A percentile compares a stretch with the other conserved stretches of the same genome.
Conservation (phyloP, 1,140 invertebrate genomes). For the Drosophila orena region DNA sequence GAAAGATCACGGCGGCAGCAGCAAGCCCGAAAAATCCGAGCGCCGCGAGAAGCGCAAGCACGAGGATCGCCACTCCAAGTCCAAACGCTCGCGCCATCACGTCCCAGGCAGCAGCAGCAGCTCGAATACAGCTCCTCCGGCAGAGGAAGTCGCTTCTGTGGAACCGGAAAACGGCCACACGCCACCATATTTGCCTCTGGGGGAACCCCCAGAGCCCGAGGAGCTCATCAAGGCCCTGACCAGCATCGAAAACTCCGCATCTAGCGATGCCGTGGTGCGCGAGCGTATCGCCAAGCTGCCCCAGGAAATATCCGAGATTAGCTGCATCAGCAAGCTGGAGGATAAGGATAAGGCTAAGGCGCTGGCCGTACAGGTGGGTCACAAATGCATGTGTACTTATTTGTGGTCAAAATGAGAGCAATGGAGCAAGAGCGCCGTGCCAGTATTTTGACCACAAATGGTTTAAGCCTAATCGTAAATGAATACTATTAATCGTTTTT, state of each 20-base stretch:
- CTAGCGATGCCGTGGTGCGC: slow-evolving; percentile 95
- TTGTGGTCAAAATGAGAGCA: not conserved
- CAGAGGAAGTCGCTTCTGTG: slow-evolving; percentile 10
- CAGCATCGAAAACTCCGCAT: slow-evolving; percentile 96
- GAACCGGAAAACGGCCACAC: slow-evolving; percentile 83
- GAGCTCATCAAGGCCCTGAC: slow-evolving; percentile 93
- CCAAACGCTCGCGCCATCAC: slow-evolving; percentile 46
- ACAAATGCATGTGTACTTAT: not conserved
- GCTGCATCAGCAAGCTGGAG: slow-evolving; percentile 92
- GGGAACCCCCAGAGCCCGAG: slow-evolving; percentile 95
- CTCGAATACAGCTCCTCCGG: slow-evolving; percentile 86
- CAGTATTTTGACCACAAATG: not conserved
- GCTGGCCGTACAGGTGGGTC: slow-evolving; percentile 69
- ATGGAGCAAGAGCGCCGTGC: not conserved
- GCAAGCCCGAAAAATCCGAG: slow-evolving; percentile 59
- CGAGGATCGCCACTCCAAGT: slow-evolving; percentile 65
- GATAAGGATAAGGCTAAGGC: slow-evolving; percentile 85
- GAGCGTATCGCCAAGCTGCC: slow-evolving; percentile 97
- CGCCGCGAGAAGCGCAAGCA: slow-evolving; percentile 70
- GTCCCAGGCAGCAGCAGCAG: slow-evolving; percentile 34
- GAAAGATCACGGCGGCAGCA: slow-evolving; percentile 50
- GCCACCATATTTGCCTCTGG: slow-evolving; percentile 90
- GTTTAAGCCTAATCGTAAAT: not conserved
- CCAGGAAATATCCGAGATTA: slow-evolving; percentile 96
- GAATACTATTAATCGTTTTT: not conserved